These are phyloP conservation scores for Esox niger DNA, from an alignment of 2,113 vertebrate genomes.

Conservation along the genomic window DNA sequence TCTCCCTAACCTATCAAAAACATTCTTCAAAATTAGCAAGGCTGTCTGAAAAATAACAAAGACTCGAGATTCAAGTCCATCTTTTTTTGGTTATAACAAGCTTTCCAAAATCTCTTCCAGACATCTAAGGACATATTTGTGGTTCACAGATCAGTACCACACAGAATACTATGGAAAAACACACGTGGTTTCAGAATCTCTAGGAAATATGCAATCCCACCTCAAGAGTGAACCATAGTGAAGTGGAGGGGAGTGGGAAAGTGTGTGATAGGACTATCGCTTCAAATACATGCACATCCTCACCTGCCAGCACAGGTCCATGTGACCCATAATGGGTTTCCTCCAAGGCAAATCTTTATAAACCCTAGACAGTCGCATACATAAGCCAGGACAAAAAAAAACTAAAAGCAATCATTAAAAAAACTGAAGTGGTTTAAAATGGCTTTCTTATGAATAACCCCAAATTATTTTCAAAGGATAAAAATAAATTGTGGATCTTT, in stretches of 20 bases:
- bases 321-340: conserved; percentile 20
- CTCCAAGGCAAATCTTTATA: conserved; percentile 34
- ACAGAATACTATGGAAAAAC: too few species aligned
- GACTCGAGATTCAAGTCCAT: conserved; percentile 6
- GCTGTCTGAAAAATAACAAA: conserved; percentile 11
- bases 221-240: neutral
- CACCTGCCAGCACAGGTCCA: conserved; percentile 27
- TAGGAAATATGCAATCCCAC: neutral
- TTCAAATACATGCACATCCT: conserved; percentile 26
- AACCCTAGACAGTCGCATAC: conserved; percentile 26
- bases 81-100: conserved; percentile 43
- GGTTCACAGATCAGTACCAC: conserved; percentile 27
- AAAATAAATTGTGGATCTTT: conserved; percentile 29
- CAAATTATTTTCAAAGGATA: conserved; percentile 51
- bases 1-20: conserved; percentile 6
- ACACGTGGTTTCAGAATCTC: conserved; percentile 1
- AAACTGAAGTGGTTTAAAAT: conserved; percentile 62
- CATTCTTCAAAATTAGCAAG: conserved; percentile 19
- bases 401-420: conserved; percentile 54
- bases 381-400: conserved; percentile 31
- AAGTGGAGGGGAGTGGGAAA: conserved; percentile 10
- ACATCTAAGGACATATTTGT: neutral
- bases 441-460: conserved; percentile 59
- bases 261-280: conserved; percentile 3
- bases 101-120: conserved; percentile 1